These are phyloP conservation scores for Paramacrobiotus metropolitanus DNA, from an alignment of 1,140 invertebrate genomes.

Conservation along the genomic window DNA sequence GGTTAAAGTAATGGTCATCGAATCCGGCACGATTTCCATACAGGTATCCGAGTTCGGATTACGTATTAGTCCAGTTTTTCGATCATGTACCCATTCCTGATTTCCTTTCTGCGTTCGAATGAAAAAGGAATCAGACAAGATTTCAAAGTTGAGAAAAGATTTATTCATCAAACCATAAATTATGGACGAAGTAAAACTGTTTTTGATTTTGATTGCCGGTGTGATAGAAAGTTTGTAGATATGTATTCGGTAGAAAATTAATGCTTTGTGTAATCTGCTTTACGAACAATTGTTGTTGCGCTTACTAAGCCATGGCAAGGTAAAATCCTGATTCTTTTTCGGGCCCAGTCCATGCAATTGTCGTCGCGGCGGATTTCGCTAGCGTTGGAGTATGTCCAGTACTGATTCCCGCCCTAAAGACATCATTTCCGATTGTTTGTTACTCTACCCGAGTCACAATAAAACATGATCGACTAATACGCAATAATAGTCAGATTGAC, in stretches of 20 bases:
- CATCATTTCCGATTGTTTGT: too few species aligned
- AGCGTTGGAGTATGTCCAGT: background rate
- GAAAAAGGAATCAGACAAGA: background rate
- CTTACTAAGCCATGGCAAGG: background rate
- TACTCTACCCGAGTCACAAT: too few species aligned
- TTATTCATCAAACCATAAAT: too few species aligned
- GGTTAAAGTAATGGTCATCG: background rate
- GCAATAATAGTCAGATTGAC: too few species aligned
- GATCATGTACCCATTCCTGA: background rate
- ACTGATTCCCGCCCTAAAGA: conserved; percentile 2
- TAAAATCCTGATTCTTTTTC: background rate
- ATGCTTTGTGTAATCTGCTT: too few species aligned
- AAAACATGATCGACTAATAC: too few species aligned
- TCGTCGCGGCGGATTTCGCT: background rate
- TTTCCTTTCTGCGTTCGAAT: background rate
- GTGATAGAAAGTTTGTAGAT: too few species aligned
- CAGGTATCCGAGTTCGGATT: background rate
- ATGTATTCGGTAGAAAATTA: too few species aligned
- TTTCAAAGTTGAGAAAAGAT: too few species aligned
- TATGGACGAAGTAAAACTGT: too few species aligned
- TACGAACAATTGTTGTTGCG: too few species aligned
- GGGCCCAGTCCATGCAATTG: background rate
- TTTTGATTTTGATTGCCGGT: too few species aligned
- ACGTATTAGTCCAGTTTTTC: background rate
- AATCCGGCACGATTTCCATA: background rate